Conservation (phyloP, 2,888 invertebrate species). For the Geotrupes spiniger region DNA sequence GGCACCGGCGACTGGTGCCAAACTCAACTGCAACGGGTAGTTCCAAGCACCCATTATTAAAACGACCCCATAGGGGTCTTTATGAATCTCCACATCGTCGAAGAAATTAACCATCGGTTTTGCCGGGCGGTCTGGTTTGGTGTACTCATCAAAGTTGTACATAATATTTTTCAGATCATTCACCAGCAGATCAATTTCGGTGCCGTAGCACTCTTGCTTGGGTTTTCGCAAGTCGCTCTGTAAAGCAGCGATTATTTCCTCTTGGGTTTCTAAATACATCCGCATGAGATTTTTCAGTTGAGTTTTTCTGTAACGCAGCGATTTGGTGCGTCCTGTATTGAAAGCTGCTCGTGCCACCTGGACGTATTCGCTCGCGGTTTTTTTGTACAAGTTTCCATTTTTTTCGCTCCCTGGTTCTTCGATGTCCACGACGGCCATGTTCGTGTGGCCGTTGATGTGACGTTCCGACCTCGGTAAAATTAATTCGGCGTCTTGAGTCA, state of each 20-base stretch:
- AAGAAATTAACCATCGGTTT: conserved; percentile 23
- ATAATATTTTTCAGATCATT: conserved; percentile 27
- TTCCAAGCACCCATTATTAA: conserved; percentile 95
- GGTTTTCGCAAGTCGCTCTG: conserved; percentile 75
- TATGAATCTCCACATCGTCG: conserved; percentile 47
- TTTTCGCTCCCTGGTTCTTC: conserved; percentile 12
- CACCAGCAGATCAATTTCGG: conserved; percentile 64
- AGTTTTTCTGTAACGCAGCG: conserved; percentile 72
- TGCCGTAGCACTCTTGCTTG: conserved; percentile 73
- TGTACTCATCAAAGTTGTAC: conserved; percentile 25
- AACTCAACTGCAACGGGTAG: conserved; percentile 83
- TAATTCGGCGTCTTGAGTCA: conserved; percentile 30
- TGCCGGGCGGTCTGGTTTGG: conserved; percentile 20
- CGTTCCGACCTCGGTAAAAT: conserved; percentile 20
- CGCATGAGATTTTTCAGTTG: conserved; percentile 73
- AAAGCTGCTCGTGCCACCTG: conserved; percentile 70
- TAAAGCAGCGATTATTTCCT: conserved; percentile 70
- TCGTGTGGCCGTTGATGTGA: not conserved
- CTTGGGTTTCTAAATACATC: conserved; percentile 77
- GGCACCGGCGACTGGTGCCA: conserved; percentile 81
- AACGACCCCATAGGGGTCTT: conserved; percentile 92
- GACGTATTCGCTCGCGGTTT: conserved; percentile 57
- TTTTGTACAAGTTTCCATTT: not conserved
- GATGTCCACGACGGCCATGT: conserved; percentile 16
- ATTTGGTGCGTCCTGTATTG: conserved; percentile 75